Conservation (phyloP, 2,113 vertebrate species). For the Phocoena sinus region DNA sequence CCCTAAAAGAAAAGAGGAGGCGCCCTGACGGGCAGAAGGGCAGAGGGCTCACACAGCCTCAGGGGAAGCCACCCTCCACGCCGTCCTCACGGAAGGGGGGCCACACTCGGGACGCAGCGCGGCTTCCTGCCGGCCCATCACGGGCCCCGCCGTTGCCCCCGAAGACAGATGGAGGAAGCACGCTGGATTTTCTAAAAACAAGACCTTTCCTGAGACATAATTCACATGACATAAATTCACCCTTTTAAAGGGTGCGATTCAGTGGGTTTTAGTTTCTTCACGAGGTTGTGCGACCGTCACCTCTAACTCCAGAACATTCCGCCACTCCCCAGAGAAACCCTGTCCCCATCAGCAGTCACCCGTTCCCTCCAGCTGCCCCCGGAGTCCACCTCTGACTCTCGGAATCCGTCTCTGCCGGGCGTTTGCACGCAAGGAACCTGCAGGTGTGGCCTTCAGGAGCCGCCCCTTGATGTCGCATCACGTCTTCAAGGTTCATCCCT, state of each 20-base stretch:
- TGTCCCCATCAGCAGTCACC: not conserved
- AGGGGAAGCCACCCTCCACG: fast-evolving
- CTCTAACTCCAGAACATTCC: not conserved
- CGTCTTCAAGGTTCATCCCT: not conserved
- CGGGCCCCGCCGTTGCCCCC: not conserved
- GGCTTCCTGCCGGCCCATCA: not conserved
- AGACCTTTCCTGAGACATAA: not conserved
- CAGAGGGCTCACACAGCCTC: fast-evolving
- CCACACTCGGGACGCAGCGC: fast-evolving
- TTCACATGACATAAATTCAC: too few relatives aligned
- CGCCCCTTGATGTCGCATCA: fast-evolving
- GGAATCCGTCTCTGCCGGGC: fast-evolving
- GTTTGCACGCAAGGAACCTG: fast-evolving
- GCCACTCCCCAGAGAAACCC: too few relatives aligned
- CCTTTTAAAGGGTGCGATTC: not conserved
- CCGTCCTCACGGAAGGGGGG: not conserved
- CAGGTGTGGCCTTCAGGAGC: fast-evolving
- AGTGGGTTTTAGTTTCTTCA: not conserved
- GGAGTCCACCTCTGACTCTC: not conserved
- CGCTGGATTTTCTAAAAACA: fast-evolving
- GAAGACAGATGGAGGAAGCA: fast-evolving
- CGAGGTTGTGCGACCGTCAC: not conserved
- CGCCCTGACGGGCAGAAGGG: fast-evolving
- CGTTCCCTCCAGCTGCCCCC: not conserved
- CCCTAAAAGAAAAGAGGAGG: not conserved